Evolutionary conservation across 2,888 invertebrate species (phyloP), one percentile per base, ranked within the genome.

Genomic region (Drosophila seclusa): DNA sequence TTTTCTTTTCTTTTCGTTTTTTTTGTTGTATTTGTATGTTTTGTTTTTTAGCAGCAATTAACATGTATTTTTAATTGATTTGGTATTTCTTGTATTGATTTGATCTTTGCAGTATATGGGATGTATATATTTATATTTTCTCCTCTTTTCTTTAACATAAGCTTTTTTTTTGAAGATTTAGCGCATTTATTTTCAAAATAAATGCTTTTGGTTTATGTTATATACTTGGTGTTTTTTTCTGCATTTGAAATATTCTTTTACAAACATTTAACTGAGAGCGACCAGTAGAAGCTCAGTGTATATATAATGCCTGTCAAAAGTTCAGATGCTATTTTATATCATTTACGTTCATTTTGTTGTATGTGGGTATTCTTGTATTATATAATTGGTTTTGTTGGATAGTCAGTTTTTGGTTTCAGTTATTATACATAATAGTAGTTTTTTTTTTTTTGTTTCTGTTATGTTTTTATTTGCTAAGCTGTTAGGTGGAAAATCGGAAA

Each of bases 401-500:
- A 55, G 62, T 58, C 61, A 54, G 52, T 67, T 60, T 52, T 52
- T 70, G 40, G 45, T 64, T 73, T 63, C 62, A 69, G 67, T 57
- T 67, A 55, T 67, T 48, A 61, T 52, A 60, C 63, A 31, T 55
- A 55, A 40, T 57, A 60, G 42, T 75, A 68, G 65, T 63, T n/a
- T 27, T 7, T 24, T 38, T 29, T 8, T 31, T 63, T 61, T 27
- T 68, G 73, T 73, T 82, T 7, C 10, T 31, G 32, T 8, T 18
- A 21, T 45, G 18, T 55, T 38, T 11, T 50, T 73, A 59, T 71
- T 77, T 80, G 83, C 87, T 84, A 89, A 89, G 83, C 83, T 87
- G 83, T 82, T 85, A 90, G 90, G 85, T 90, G 90, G 85, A 90
- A 76, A 90, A 80, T 85, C 71, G 86, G 85, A 85, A 85, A 85